phyloP scores from a whole-genome alignment of 2,797 vertebrate genomes.

The Oophaga sylvatica region DNA sequence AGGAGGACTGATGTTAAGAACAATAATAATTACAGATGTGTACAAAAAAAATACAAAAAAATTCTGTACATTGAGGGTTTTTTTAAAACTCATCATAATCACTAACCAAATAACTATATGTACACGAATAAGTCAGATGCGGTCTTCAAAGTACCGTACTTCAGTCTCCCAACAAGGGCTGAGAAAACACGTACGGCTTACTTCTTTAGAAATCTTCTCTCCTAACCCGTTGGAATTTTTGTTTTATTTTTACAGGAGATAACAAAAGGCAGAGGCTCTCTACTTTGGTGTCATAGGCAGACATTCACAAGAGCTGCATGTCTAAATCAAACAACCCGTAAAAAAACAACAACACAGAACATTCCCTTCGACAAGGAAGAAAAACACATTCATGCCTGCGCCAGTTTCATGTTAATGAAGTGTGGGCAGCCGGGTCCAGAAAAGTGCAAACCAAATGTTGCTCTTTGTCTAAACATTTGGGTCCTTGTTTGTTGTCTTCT shows the following conservation, averaged over 20 bases:
- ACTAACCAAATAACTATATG: background rate
- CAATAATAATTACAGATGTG: background rate
- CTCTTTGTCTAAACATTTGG: slow-evolving; percentile 34
- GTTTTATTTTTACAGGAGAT: slow-evolving; percentile 35
- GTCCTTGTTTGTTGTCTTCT: slow-evolving; percentile 29
- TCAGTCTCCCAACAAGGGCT: background rate
- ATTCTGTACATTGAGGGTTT: too few species aligned
- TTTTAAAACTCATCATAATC: too few species aligned
- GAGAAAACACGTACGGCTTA: background rate
- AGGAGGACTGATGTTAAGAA: background rate
- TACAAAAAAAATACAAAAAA: background rate
- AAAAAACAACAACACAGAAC: slow-evolving; percentile 28
- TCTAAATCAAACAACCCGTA: slow-evolving; percentile 53
- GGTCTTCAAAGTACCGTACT: background rate
- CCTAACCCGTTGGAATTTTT: slow-evolving; percentile 12
- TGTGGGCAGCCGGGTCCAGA: slow-evolving; percentile 46
- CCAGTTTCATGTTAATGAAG: slow-evolving; percentile 53
- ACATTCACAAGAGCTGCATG: slow-evolving; percentile 30
- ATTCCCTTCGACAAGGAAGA: slow-evolving; percentile 38
- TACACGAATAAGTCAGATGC: background rate
- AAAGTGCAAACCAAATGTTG: slow-evolving; percentile 39
- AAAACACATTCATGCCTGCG: slow-evolving; percentile 30
- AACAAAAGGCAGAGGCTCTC: slow-evolving; percentile 38
- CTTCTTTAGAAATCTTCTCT: slow-evolving; percentile 19
- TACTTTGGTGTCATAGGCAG: slow-evolving; percentile 22